These are phyloP conservation scores for Venustaconcha ellipsiformis DNA, from an alignment of 1,140 invertebrate genomes.

Conservation along the genomic window DNA sequence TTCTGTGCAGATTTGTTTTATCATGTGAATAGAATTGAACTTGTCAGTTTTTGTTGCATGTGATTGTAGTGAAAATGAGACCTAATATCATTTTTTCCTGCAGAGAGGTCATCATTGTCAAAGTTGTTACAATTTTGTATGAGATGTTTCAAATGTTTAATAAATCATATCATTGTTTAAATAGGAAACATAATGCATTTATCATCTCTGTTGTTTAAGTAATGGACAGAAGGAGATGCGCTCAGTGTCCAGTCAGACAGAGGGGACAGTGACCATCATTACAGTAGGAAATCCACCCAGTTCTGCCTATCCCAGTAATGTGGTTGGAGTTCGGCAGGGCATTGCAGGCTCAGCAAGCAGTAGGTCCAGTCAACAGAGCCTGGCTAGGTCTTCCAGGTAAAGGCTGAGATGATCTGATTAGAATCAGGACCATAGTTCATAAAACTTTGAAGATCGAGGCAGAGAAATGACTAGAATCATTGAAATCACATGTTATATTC, in stretches of 20 bases:
- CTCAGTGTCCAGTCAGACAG: conserved; percentile 64
- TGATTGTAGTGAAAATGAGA: neutral
- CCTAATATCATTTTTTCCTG: neutral
- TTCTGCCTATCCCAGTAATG: conserved; percentile 49
- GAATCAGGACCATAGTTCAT: too few species aligned
- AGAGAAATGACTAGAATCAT: too few species aligned
- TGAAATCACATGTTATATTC: too few species aligned
- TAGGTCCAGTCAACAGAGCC: conserved; percentile 55
- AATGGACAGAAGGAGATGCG: conserved; percentile 50
- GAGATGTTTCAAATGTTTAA: neutral
- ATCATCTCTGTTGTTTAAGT: conserved; percentile 12
- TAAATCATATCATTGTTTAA: neutral
- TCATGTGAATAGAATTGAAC: neutral
- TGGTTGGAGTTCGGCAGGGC: conserved; percentile 47
- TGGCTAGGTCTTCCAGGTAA: conserved; percentile 36
- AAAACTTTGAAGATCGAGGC: too few species aligned
- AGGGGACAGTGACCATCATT: conserved; percentile 65
- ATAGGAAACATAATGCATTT: neutral
- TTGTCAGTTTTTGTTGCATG: neutral
- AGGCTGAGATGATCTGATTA: neutral
- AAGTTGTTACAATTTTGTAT: neutral
- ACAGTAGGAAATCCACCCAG: conserved; percentile 62
- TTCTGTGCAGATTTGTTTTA: too few species aligned
- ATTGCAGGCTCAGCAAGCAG: conserved; percentile 21
- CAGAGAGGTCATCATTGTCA: neutral